These are phyloP conservation scores for Linnaemya vulpina DNA, from an alignment of 2,888 invertebrate genomes.

Conservation along the genomic window DNA sequence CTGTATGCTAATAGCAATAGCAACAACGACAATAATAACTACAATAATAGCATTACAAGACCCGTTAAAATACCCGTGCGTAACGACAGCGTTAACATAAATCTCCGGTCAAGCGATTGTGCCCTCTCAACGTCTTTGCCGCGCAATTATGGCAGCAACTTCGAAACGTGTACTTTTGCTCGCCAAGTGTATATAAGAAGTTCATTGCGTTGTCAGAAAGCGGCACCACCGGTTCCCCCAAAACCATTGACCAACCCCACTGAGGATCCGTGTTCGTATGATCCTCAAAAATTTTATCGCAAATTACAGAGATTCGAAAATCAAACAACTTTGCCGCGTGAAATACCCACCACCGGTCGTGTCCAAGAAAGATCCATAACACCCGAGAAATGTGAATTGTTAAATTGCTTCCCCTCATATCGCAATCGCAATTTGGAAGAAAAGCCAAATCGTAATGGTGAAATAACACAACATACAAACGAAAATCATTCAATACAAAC, in stretches of 20 bases:
- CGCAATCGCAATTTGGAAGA: constrained; percentile 59
- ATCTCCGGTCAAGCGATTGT: constrained; percentile 23
- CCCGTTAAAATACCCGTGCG: constrained; percentile 68
- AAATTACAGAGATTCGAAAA: constrained; percentile 77
- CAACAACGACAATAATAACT: constrained; percentile 28
- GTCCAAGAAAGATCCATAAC: constrained; percentile 67
- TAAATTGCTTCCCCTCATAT: constrained; percentile 75
- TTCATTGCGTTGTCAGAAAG: constrained; percentile 56
- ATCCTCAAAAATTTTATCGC: constrained; percentile 76
- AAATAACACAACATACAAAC: constrained; percentile 44
- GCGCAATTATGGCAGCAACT: constrained; percentile 72
- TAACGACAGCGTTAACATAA: constrained; percentile 2
- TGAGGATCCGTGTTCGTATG: constrained; percentile 67
- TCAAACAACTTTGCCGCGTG: constrained; percentile 65
- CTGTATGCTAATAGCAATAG: constrained; percentile 28
- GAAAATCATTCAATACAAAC: background rate
- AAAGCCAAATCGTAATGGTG: constrained; percentile 29
- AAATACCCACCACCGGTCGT: constrained; percentile 24
- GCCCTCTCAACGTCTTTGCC: constrained; percentile 72
- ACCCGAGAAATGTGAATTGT: constrained; percentile 75
- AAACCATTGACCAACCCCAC: constrained; percentile 69
- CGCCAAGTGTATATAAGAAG: constrained; percentile 62
- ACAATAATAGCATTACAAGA: constrained; percentile 45
- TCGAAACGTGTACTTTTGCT: constrained; percentile 54
- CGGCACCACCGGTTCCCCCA: constrained; percentile 74